A percentile compares a stretch with the other conserved stretches of the same genome.
These are phyloP conservation scores for Sceloporus tristichus DNA, from an alignment of 2,113 vertebrate genomes.

Conservation along the genomic window DNA sequence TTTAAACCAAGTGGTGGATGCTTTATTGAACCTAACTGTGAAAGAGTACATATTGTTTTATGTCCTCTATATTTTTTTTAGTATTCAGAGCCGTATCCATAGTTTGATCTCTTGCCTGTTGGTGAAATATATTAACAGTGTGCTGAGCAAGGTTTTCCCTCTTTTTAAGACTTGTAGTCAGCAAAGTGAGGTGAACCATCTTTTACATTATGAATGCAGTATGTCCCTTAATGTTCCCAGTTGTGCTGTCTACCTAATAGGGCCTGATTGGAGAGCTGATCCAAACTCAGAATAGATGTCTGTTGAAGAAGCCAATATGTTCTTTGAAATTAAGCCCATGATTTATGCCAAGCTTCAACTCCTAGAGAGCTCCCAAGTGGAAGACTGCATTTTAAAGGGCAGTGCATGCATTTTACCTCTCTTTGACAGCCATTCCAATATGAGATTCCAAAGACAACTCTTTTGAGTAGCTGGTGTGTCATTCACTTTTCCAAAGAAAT, in stretches of 20 bases:
- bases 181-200: conserved; percentile 44
- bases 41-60: conserved; percentile 19
- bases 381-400: conserved; percentile 47
- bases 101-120: conserved; percentile 19
- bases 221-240: conserved; percentile 31
- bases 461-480: neutral
- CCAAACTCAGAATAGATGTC: neutral
- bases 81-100: conserved; percentile 30
- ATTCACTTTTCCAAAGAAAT: neutral
- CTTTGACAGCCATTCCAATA: conserved; percentile 52
- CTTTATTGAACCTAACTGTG: neutral
- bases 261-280: conserved; percentile 39
- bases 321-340: neutral
- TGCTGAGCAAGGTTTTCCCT: conserved; percentile 11
- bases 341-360: conserved; percentile 55
- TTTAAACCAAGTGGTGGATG: neutral
- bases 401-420: conserved; percentile 21
- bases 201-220: conserved; percentile 54
- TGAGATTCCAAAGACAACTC: conserved; percentile 15
- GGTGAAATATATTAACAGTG: conserved; percentile 45
- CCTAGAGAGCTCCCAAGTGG: conserved; percentile 40
- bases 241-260: conserved; percentile 38
- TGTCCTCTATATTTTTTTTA: conserved; percentile 39
- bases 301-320: too few relatives aligned
- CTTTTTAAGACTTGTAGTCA: conserved; percentile 22